Base-by-base conservation (phyloP, 2,888 invertebrate species). In the Tachina lurida region DNA sequence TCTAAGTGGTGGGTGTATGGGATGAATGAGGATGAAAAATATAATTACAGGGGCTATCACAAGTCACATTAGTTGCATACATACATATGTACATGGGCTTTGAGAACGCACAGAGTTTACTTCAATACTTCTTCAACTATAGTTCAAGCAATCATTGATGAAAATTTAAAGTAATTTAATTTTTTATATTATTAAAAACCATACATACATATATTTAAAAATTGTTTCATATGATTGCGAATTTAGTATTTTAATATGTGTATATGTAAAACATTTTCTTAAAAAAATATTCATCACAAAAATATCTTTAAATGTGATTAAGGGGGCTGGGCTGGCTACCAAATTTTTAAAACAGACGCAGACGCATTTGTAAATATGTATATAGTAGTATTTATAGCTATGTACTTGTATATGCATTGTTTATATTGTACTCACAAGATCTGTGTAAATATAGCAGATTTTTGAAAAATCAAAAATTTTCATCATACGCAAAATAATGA, bases 221-320 rank as follows among this genome's bases (percentile, higher is more conserved):
- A 82, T 68, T 82, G 78, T 74, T 78, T 85, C 68, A 82, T 70
- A 75, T 85, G 82, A 85, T 85, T 82, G 82, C 78, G 82, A 78
- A 39, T 78, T 63, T 82, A 76, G 77, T 54, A 47, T 47, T 47
- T 22, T 65, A 65, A n/a, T 68, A 54, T 54, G 49, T 75, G 10
- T 76, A 17, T 65, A 19, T 56, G 9, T 75, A 54, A 43, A 31
- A 31, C 31, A 0, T 31, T 31, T 31, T 31, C 4, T 4, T 31
- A 3, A 4, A 31, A 31, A 31, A 31, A 31, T 31, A 31, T 31
- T 31, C 2, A 31, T 31, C 31, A 31, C 31, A 31, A 31, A 31
- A 31, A 31, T 31, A 31, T 7, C n/a, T 31, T 31, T 31, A 31
- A 31, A 31, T 31, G 31, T 31, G 7, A 31, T 31, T 31, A 31